Percentiles rank a stretch among this genome's conserved stretches.
Conservation (phyloP, 2,797 vertebrate species). For the Ptychobarbus kaznakovi region DNA sequence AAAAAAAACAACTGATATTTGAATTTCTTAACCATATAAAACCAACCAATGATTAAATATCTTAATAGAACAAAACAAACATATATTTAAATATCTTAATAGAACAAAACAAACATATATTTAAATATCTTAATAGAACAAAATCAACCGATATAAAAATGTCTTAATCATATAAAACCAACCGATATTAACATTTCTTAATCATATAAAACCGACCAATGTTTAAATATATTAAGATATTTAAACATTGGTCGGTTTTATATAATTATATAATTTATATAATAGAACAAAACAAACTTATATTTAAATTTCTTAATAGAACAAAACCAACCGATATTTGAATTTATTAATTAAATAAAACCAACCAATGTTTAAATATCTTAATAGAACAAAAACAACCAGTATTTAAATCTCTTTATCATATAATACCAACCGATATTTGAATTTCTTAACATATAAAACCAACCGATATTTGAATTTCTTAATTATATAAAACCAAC, state of each 20-base stretch:
- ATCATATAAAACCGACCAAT: neutral
- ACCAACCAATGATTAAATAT: too few species aligned
- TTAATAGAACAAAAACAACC: neutral
- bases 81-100: neutral
- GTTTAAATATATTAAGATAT: too few species aligned
- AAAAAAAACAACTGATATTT: neutral
- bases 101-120: neutral
- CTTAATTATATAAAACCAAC: neutral
- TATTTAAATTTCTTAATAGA: neutral
- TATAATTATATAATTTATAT: too few species aligned
- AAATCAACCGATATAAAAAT: too few species aligned
- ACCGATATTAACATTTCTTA: too few species aligned
- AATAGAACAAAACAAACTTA: neutral
- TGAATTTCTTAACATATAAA: neutral
- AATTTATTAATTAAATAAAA: too few species aligned
- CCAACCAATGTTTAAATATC: too few species aligned
- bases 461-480: neutral
- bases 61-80: neutral
- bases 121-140: too few species aligned
- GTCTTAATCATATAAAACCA: too few species aligned
- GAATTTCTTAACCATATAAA: fast-evolving
- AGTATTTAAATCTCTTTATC: neutral
- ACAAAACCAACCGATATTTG: too few species aligned
- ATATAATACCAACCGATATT: neutral
- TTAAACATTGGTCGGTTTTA: too few species aligned